Conservation (phyloP, 92 coral and sea anemone genomes). For the Pocillopora grandis region DNA sequence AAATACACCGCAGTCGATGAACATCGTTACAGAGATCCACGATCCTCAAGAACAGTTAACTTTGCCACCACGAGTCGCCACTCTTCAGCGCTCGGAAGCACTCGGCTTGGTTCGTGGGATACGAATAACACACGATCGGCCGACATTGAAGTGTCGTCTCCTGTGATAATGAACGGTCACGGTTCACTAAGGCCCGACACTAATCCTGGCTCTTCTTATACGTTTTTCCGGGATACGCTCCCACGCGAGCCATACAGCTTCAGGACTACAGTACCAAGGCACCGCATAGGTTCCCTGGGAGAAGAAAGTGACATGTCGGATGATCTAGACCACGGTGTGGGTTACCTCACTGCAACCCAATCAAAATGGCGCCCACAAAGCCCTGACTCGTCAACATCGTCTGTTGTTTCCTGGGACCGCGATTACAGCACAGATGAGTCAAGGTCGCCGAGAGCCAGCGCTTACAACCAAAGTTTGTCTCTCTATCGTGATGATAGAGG, state of each 20-base stretch:
- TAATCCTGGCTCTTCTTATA: not conserved
- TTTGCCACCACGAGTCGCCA: conserved; percentile 5
- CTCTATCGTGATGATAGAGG: not conserved
- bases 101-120: conserved; percentile 51
- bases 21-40: conserved; percentile 17
- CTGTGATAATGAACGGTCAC: conserved; percentile 25
- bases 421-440: conserved; percentile 1
- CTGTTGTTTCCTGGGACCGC: conserved; percentile 35
- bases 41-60: conserved; percentile 27
- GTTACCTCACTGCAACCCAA: conserved; percentile 12
- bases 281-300: conserved; percentile 54
- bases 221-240: conserved; percentile 18
- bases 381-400: conserved; percentile 64
- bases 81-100: conserved; percentile 48
- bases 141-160: conserved; percentile 10
- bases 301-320: conserved; percentile 65
- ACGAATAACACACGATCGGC: conserved; percentile 30
- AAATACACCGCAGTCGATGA: conserved; percentile 27
- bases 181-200: conserved; percentile 17
- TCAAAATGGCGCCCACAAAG: conserved; percentile 50
- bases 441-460: conserved; percentile 12
- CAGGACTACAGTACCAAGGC: conserved; percentile 32
- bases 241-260: conserved; percentile 8
- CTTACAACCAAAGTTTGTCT: conserved; percentile 8
- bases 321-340: conserved; percentile 36